phyloP scores from a whole-genome alignment of 2,113 vertebrate species.

The Bambusicola thoracicus region DNA sequence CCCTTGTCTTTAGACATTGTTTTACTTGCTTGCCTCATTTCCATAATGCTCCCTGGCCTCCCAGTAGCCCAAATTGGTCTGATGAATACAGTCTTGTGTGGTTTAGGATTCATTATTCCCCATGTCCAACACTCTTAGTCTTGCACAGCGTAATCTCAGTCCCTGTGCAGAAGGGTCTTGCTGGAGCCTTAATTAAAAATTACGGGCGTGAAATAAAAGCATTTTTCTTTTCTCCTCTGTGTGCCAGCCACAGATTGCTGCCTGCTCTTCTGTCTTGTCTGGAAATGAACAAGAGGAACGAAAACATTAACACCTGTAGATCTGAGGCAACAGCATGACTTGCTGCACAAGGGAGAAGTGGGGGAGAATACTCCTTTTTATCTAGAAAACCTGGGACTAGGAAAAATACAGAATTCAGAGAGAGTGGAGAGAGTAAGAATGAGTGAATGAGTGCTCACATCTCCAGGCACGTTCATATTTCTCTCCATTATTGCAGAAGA shows the following conservation, averaged over 20 bases:
- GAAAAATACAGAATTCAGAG: background rate
- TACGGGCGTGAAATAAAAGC: background rate
- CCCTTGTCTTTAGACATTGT: background rate
- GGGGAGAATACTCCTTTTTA: background rate
- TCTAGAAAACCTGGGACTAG: background rate
- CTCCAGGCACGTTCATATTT: background rate
- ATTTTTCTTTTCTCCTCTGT: background rate
- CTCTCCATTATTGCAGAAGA: background rate
- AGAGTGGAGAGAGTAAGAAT: background rate
- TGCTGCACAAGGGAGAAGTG: background rate
- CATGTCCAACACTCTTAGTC: background rate
- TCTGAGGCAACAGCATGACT: background rate
- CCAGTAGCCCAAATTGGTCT: slow-evolving; percentile 11
- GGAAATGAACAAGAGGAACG: background rate
- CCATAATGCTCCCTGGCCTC: slow-evolving; percentile 33
- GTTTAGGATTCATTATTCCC: background rate
- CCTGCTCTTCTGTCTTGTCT: background rate
- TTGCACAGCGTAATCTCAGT: background rate
- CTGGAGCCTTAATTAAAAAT: slow-evolving; percentile 44
- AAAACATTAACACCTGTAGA: background rate
- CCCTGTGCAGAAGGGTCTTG: background rate
- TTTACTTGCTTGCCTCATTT: background rate
- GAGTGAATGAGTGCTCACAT: background rate
- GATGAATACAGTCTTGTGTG: slow-evolving; percentile 30
- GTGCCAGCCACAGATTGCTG: background rate